phyloP scores from a whole-genome alignment of 2,113 vertebrate species.

The Dendrocopos noguchii region DNA sequence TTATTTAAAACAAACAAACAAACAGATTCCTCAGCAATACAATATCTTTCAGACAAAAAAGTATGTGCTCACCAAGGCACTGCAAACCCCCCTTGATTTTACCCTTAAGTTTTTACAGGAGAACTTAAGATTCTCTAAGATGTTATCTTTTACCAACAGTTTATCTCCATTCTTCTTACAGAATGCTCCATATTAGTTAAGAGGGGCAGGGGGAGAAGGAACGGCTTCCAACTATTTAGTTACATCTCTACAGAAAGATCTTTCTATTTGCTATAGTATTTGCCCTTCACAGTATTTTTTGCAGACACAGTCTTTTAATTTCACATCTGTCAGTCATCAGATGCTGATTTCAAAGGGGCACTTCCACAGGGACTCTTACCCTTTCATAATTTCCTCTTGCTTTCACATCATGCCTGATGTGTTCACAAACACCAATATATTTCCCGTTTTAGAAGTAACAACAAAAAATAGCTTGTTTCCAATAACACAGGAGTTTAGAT shows the following conservation, averaged over 20 bases:
- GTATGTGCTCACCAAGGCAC: not conserved
- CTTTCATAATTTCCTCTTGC: slow-evolving; percentile 17
- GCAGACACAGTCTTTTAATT: slow-evolving; percentile 4
- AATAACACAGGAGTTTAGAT: not conserved
- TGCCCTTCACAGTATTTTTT: slow-evolving; percentile 24
- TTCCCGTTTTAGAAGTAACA: not conserved
- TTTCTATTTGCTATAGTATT: not conserved
- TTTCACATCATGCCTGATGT: slow-evolving; percentile 21
- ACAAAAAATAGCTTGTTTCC: not conserved
- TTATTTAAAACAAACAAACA: not conserved
- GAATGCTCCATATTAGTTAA: not conserved
- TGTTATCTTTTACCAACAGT: not conserved
- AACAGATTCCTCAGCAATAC: not conserved
- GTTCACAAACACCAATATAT: slow-evolving; percentile 25
- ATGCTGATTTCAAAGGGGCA: slow-evolving; percentile 40
- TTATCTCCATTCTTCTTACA: slow-evolving; percentile 9
- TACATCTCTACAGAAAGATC: slow-evolving; percentile 2
- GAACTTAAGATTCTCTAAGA: not conserved
- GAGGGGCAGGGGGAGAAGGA: not conserved
- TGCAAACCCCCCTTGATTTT: not conserved
- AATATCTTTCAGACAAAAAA: not conserved
- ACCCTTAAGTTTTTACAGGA: not conserved
- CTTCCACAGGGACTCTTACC: slow-evolving; percentile 22
- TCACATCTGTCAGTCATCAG: slow-evolving; percentile 55
- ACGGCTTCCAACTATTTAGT: slow-evolving; percentile 28